Base-by-base conservation (phyloP, 1,140 invertebrate genomes). In the Brachionus angularis region DNA sequence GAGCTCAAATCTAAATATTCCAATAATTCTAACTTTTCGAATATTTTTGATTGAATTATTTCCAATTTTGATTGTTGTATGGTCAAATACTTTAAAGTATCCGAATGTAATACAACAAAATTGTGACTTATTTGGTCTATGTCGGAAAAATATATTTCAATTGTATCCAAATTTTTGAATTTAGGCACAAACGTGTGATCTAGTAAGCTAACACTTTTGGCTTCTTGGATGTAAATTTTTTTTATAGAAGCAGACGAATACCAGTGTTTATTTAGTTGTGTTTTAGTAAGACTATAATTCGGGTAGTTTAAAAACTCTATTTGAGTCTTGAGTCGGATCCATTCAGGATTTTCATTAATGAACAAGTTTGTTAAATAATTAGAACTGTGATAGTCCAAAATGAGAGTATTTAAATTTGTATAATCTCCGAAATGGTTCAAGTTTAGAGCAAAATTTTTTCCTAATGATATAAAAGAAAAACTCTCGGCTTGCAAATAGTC, bases 221-320 rank as follows among this genome's bases (percentile, higher is more conserved):
- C 62, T 34, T 67, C 62, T 67, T 67, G 62, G 8, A 67, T 67
- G 42, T 47, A 67, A 49, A 67, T 50, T 33, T 50, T 29, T 12
- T 46, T 29, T 10, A 67, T 34, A 34, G 18, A 7, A n/a, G 62
- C 62, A 7, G 21, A 7, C 3, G 42, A 67, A 8, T n/a, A 33
- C 62, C 62, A 67, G 10, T 50, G 33, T 5, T 42, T 29, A 50
- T 47, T 47, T 5, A 58, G 33, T 34, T 58, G 53, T 39, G 2
- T 12, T 42, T 18, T 23, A 1, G 53, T 58, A 18, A 58, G 39
- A 21, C 53, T 58, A 23, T 58, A 58, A 58, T 58, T 58, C 12
- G 39, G 33, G 14, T 39, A 23, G n/a, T 58, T 58, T 23, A 58
- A 36, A n/a, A 58, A 23, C n/a, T 58, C 33, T 8, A 58, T 58